A percentile compares a stretch with the other conserved stretches of the same genome.
phyloP scores from a whole-genome alignment of 53 echinoderm and acorn worm genomes.

The Temnopleurus reevesii region DNA sequence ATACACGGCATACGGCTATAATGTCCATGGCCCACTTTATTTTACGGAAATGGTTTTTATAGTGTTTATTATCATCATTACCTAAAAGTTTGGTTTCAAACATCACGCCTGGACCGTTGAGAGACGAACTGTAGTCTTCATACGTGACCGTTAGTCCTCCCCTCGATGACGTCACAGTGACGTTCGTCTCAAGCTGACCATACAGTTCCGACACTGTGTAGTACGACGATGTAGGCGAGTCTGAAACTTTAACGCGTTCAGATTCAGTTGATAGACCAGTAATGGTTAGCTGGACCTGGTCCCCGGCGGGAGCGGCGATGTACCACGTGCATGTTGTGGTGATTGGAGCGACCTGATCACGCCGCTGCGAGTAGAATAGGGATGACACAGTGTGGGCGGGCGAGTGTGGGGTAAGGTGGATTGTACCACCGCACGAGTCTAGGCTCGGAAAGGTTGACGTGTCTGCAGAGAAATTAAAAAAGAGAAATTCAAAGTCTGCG shows the following conservation, averaged over 20 bases:
- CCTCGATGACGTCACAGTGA: background rate
- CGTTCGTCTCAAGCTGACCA: background rate
- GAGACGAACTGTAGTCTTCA: background rate
- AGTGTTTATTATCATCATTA: no score
- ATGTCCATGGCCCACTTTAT: no score
- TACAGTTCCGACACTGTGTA: background rate
- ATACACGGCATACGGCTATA: no score
- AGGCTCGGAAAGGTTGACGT: background rate
- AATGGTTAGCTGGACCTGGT: slow-evolving; percentile 22
- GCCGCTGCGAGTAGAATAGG: slow-evolving; percentile 26
- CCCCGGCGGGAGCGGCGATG: slow-evolving; percentile 2
- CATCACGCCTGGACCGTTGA: background rate
- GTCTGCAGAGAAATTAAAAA: background rate
- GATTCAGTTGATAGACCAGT: background rate
- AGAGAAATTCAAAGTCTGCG: no score
- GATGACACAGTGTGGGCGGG: background rate
- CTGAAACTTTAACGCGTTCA: background rate
- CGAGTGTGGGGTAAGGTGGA: background rate
- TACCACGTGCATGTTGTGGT: slow-evolving; percentile 6
- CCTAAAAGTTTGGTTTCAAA: slow-evolving; percentile 6
- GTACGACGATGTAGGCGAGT: background rate
- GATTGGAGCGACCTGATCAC: no score
- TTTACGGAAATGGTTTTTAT: no score
- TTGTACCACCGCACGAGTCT: slow-evolving; percentile 11
- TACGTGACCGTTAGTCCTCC: background rate